Base-by-base conservation (phyloP, 2,113 vertebrate genomes). In the Heliornis fulica region DNA sequence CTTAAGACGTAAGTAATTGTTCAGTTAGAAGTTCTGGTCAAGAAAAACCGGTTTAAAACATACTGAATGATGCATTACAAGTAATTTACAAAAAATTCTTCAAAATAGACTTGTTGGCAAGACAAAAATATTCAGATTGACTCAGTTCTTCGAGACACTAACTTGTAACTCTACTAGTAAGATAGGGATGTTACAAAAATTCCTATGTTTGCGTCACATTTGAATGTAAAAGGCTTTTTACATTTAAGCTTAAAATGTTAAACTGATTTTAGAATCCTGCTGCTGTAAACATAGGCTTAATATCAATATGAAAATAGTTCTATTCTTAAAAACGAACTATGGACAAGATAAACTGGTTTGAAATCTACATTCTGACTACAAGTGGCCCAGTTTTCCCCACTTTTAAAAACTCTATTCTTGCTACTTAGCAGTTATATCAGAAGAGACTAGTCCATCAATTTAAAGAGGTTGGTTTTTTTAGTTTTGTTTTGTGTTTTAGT, bases 251-350 rank as follows among this genome's bases (percentile, higher is more conserved):
- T 82, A 72, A 90, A 93, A 71, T 36, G 68, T 92, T 61, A 40
- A 84, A 92, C 57, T 45, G 74, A 89, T 76, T 84, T 87, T 93
- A 79, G 87, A 94, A 71, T 68, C 43, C 34, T 71, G 60, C 34
- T 77, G 56, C 63, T 91, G 61, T 43, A 86, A 88, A 89, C 87
- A 89, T 3, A 86, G 50, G 70, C 25, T 88, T 90, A 75, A 87
- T 53, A 75, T 53, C 64, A 89, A 74, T 87, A 92, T 54, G 86
- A 94, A 96, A 96, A 95, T 83, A 95, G 65, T 63, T 50, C 50
- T 92, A 72, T 78, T 89, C 46, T 96, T 25, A 1, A 90, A 96
- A 89, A 81, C 22, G 71, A 63, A 36, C 65, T 82, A 84, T 53
- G 77, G 83, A 95, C 72, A 91, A 71, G 29, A 78, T 22, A 88